Evolutionary conservation across 2,797 vertebrate species (phyloP).

Genomic region (Myotis findleyi): DNA sequence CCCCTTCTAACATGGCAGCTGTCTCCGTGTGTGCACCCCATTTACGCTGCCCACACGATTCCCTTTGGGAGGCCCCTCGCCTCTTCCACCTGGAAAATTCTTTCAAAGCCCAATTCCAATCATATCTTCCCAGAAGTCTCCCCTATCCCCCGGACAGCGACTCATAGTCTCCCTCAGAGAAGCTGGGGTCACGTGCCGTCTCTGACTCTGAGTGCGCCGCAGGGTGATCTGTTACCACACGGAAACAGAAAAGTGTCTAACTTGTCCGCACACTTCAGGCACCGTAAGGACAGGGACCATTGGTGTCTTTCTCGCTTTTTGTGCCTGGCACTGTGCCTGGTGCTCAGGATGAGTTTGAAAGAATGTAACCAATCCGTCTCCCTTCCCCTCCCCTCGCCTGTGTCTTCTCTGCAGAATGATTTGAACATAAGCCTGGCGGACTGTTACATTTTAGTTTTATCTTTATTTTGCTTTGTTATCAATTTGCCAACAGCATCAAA

Average conservation of each 20-base stretch:
- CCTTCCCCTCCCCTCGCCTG: background rate
- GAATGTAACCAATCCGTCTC: background rate
- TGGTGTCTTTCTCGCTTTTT: background rate
- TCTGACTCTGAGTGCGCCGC: background rate
- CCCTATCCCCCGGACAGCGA: background rate
- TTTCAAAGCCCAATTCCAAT: background rate
- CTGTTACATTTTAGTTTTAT: background rate
- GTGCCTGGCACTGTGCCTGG: background rate
- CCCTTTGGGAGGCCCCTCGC: background rate
- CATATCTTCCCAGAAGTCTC: background rate
- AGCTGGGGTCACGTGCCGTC: background rate
- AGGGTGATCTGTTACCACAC: background rate
- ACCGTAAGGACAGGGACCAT: background rate
- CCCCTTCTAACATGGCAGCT: background rate
- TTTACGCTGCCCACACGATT: background rate
- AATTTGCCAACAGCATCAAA: background rate
- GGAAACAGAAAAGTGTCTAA: background rate
- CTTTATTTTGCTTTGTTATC: conserved; percentile 15
- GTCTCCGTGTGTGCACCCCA: accelerated
- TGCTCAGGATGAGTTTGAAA: background rate
- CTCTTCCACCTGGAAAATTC: background rate
- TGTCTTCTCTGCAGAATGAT: background rate
- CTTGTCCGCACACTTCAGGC: background rate
- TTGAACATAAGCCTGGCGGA: background rate
- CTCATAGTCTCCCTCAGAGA: background rate